Evolutionary conservation across 2,797 vertebrate genomes (phyloP), one percentile per base, ranked within the genome.

Genomic region (Lophotriccus pileatus): DNA sequence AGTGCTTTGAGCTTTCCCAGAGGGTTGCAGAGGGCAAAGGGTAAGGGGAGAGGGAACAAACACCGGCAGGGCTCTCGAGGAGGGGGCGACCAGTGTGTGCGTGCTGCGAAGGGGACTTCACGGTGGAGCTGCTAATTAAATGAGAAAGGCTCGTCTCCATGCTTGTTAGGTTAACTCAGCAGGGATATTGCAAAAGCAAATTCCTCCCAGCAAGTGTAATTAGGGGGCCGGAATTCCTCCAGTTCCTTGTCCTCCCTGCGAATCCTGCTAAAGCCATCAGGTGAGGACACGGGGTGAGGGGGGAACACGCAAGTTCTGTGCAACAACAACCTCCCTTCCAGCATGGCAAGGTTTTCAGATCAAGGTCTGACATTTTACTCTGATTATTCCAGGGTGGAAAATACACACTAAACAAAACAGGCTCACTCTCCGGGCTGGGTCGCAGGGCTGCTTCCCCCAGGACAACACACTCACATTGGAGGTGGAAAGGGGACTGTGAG

Each of bases 211-310:
- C 89, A 60, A 94, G 84, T n/a, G 62, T 82, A 96, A 95, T 95
- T 84, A 94, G 82, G 72, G 44, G 72, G 93, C 97, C 96, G 97
- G 98, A 98, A 98, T 97, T 97, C 97, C 97, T 97, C 95, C 10
- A 3, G 95, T 96, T 90, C 97, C 96, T 94, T 84, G 97, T 97
- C 95, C 86, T 96, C 74, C 10, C 59, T 43, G 2, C 3, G 22
- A 82, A 95, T 90, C 56, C 96, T 95, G 91, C 93, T 96, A 96
- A 96, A 95, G 76, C 94, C 91, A 97, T 97, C 96, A 96, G 97
- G 92, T 96, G 94, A 89, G 79, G 87, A 93, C 64, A 44, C 2
- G 3, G 82, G 84, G 87, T 77, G 88, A 87, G 72, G 73, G 64
- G 89, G 79, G 17, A 93, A 36, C 66, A 72, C 9, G 17, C 36